These are phyloP conservation scores for Macaca fascicularis DNA, from an alignment of 2,113 vertebrate species.

Conservation along the genomic window DNA sequence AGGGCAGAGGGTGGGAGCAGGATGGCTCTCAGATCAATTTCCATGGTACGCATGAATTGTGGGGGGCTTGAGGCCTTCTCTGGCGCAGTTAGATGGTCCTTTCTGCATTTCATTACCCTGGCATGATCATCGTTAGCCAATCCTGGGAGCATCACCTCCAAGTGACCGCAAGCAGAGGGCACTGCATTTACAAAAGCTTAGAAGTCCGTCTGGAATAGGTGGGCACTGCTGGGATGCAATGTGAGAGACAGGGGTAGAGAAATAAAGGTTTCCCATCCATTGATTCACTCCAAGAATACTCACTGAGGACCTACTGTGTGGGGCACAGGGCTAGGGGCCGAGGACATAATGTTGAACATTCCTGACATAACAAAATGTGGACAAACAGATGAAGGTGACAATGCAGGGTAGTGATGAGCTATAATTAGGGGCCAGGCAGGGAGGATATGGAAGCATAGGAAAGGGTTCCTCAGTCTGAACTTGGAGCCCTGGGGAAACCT, in stretches of 20 bases:
- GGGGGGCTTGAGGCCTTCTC: background rate
- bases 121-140: background rate
- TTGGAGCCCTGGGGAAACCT: too few relatives aligned
- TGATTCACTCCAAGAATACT: fast-evolving
- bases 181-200: background rate
- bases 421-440: fast-evolving
- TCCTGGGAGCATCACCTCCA: background rate
- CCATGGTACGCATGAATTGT: fast-evolving
- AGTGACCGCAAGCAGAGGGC: background rate
- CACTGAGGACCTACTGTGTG: fast-evolving
- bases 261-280: background rate
- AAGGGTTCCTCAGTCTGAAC: background rate
- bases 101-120: too few relatives aligned
- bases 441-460: fast-evolving
- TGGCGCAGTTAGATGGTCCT: background rate
- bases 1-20: fast-evolving
- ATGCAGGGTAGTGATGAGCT: background rate
- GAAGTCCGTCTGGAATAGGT: background rate
- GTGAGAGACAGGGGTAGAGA: fast-evolving
- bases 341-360: background rate
- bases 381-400: too few relatives aligned
- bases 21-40: background rate
- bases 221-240: background rate
- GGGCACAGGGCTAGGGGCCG: background rate
- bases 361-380: too few relatives aligned